A percentile compares a stretch with the other conserved stretches of the same genome.
phyloP scores from a whole-genome alignment of 2,888 invertebrate genomes.

The Drosophila helvetica region DNA sequence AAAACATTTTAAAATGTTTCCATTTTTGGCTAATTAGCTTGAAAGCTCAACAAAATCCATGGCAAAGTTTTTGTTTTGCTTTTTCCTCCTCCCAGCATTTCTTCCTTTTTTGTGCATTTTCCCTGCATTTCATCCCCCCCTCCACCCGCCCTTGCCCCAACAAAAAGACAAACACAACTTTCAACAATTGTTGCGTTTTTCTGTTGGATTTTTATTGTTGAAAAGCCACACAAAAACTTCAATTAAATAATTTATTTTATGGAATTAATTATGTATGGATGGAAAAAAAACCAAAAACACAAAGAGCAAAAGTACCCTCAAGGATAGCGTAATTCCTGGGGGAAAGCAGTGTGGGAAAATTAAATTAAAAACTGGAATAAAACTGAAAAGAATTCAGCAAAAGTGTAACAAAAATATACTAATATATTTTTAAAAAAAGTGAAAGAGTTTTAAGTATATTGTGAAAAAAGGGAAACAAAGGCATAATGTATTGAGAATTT shows the following conservation, averaged over 20 bases:
- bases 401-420: too few species aligned
- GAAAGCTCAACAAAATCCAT: conserved; percentile 40
- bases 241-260: conserved; percentile 73
- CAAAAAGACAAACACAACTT: conserved; percentile 39
- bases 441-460: too few species aligned
- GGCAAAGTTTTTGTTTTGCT: conserved; percentile 8
- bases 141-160: background rate
- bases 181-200: conserved; percentile 37
- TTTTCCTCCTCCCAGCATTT: conserved; percentile 14
- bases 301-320: background rate
- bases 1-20: background rate
- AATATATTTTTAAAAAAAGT: too few species aligned
- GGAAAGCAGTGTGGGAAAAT: background rate
- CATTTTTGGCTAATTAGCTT: conserved; percentile 50
- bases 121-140: background rate
- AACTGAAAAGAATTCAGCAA: background rate
- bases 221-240: conserved; percentile 65
- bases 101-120: background rate
- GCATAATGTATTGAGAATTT: too few species aligned
- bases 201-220: conserved; percentile 40
- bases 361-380: background rate
- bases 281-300: background rate
- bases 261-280: conserved; percentile 67
- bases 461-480: too few species aligned
- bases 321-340: background rate